Percentiles rank a stretch among this genome's conserved stretches.
phyloP scores from a whole-genome alignment of 2,888 invertebrate genomes.

The Cristatella mucedo region DNA sequence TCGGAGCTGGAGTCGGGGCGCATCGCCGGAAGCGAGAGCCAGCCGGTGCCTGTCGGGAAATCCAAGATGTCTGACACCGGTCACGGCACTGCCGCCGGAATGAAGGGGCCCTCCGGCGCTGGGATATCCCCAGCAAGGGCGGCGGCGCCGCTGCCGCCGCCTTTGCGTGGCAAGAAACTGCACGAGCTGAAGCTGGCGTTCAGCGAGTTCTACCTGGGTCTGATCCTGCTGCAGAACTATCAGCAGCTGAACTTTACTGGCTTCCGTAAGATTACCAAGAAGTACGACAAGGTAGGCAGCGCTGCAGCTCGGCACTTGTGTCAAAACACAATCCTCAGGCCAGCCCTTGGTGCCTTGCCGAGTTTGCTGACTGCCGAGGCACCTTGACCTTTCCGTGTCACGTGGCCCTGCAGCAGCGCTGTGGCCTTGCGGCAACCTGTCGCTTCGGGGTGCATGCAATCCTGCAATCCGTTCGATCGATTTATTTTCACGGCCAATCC shows the following conservation, averaged over 20 bases:
- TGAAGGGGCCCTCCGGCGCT: conserved; percentile 14
- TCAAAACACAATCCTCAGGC: too few relatives aligned
- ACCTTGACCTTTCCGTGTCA: too few relatives aligned
- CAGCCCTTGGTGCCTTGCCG: too few relatives aligned
- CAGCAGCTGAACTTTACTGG: conserved; percentile 96
- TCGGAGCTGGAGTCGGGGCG: conserved; percentile 57
- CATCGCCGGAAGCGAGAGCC: conserved; percentile 11
- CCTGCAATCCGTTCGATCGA: too few relatives aligned
- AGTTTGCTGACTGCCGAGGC: too few relatives aligned
- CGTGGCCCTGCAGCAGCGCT: too few relatives aligned
- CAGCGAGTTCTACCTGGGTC: conserved; percentile 90
- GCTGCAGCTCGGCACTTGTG: too few relatives aligned
- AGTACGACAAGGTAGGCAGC: conserved; percentile 76
- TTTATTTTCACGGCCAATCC: too few relatives aligned
- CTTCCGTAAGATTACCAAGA: conserved; percentile 94
- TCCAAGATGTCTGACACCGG: conserved; percentile 16
- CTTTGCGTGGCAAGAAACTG: conserved; percentile 17
- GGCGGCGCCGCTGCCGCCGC: background rate
- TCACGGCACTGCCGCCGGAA: conserved; percentile 13
- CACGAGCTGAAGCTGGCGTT: conserved; percentile 90
- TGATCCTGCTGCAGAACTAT: conserved; percentile 91
- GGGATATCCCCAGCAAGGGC: conserved; percentile 15
- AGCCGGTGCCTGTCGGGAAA: background rate
- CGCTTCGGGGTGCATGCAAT: too few relatives aligned
- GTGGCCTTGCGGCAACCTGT: too few relatives aligned